phyloP scores from a whole-genome alignment of 37 sponge, comb jelly and placozoan species.

The Beroe ovata region DNA sequence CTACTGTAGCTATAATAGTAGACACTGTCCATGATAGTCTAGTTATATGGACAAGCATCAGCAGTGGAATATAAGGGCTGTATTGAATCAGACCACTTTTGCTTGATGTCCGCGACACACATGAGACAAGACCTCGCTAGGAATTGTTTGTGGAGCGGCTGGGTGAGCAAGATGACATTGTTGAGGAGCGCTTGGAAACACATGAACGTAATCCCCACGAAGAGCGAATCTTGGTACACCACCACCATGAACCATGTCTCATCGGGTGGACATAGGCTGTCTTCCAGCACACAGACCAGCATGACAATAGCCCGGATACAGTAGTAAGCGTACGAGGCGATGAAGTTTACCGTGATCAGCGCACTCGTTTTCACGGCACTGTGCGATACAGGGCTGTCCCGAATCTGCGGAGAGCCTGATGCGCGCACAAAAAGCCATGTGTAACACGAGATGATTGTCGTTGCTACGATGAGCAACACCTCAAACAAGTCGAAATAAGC shows the following conservation, averaged over 20 bases:
- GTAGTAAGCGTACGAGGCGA: constrained; percentile 36
- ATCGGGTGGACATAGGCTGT: not conserved
- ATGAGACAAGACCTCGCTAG: not conserved
- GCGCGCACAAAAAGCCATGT: constrained; percentile 19
- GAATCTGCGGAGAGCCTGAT: not conserved
- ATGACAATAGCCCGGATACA: not conserved
- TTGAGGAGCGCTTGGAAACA: not conserved
- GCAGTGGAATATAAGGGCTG: too few relatives aligned
- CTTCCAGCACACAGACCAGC: not conserved
- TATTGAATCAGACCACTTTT: constrained; percentile 41
- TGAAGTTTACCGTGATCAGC: constrained; percentile 5
- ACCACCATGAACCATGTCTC: constrained; percentile 1
- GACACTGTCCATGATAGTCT: too few relatives aligned
- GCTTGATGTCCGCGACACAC: not conserved
- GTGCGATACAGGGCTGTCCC: not conserved
- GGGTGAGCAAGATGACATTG: constrained; percentile 34
- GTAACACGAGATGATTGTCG: not conserved
- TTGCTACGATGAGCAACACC: not conserved
- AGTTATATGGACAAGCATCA: too few relatives aligned
- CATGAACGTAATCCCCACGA: constrained; percentile 27
- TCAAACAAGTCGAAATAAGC: not conserved
- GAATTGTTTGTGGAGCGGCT: not conserved
- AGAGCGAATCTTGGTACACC: constrained; percentile 20
- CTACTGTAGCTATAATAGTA: too few relatives aligned
- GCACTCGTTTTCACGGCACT: not conserved